Base-by-base conservation (phyloP, 2,888 invertebrate genomes). In the Ormyrus pomaceus region DNA sequence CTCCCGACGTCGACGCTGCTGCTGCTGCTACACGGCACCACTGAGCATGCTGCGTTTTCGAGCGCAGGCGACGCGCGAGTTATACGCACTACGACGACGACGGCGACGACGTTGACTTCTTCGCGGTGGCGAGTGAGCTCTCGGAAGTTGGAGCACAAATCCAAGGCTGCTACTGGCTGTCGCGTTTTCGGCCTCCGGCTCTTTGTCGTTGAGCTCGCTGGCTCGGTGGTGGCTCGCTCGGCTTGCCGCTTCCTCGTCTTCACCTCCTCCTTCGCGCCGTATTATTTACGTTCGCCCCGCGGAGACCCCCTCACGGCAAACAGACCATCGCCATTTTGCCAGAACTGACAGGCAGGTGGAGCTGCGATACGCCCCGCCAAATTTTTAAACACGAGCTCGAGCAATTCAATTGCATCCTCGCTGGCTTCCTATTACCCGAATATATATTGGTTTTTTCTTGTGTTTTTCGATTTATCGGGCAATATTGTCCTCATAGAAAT, bases 321-420 rank as follows among this genome's bases (percentile, higher is more conserved):
- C 88, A 87, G 87, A 85, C 84, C 82, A 83, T 85, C 88, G 89
- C 88, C 89, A 89, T 89, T 85, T 89, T 89, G 87, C 61, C 1
- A 0, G 5, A 5, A 9, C 34, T 55, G 10, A 11, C 53, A 76
- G 76, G 48, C 45, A 59, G 66, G 61, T 46, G 80, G 55, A 75
- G 78, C 65, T 56, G 70, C 64, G 2, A 0, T 10, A 7, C 64
- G 51, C 58, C 34, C n/a, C 73, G 48, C 68, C 46, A 53, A n/a
- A 64, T 9, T 6, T 50, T 66, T 72, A 0, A 64, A 72, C 46
- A 5, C n/a, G 58, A 9, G 3, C 11, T 58, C 58, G 10, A 34
- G 34, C 34, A 34, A 3, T 34, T 2, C 34, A 34, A 34, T 34
- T 3, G 34, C 2, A 34, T 3, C 3, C 4, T 34, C 34, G 34